phyloP scores from a whole-genome alignment of 2,113 vertebrate species.

The Deroptyus accipitrinus region DNA sequence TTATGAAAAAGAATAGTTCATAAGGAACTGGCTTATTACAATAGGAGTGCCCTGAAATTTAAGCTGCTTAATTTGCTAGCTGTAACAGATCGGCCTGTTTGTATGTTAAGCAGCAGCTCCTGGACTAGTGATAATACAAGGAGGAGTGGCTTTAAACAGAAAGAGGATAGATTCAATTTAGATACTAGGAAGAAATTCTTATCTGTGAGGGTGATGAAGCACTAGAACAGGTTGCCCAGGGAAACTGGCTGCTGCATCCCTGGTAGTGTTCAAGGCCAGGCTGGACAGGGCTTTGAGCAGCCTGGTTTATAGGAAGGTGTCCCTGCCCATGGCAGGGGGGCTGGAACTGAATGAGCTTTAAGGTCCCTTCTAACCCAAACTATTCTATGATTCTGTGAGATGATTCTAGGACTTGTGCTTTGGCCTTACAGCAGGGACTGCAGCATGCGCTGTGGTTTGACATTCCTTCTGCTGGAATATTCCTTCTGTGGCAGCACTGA shows the following conservation, averaged over 20 bases:
- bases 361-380: not conserved
- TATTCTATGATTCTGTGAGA: not conserved
- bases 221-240: not conserved
- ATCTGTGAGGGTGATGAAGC: not conserved
- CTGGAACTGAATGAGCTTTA: not conserved
- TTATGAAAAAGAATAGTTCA: conserved; percentile 25
- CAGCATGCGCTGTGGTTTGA: not conserved
- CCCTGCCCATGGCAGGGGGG: not conserved
- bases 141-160: not conserved
- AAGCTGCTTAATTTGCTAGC: conserved; percentile 28
- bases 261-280: not conserved
- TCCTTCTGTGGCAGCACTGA: fast-evolving
- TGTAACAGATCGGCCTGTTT: not conserved
- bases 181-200: not conserved
- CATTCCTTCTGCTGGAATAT: fast-evolving
- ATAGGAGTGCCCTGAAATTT: conserved; percentile 9
- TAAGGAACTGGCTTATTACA: not conserved
- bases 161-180: not conserved
- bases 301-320: not conserved
- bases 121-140: not conserved
- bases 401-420: not conserved
- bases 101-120: not conserved
- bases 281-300: not conserved
- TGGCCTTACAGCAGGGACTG: fast-evolving
- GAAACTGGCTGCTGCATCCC: not conserved